A percentile compares a stretch with the other conserved stretches of the same genome.
phyloP scores from a whole-genome alignment of 2,888 invertebrate species.

The Ypsolopha scabrella region DNA sequence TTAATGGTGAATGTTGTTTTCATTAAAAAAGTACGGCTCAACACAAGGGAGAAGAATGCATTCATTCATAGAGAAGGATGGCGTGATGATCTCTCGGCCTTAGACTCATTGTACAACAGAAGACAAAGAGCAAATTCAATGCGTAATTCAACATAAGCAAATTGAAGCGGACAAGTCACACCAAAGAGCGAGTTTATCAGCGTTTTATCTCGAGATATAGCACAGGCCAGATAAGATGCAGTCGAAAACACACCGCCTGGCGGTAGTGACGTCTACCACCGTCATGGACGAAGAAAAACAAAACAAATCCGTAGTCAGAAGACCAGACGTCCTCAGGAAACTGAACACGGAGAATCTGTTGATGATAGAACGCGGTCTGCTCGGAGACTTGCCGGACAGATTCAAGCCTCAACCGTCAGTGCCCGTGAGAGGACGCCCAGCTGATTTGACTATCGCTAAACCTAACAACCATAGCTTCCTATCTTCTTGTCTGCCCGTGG shows the following conservation, averaged over 20 bases:
- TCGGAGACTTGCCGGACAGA: constrained; percentile 50
- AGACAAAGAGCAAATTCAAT: neutral
- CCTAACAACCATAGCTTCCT: constrained; percentile 38
- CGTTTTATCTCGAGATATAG: constrained; percentile 45
- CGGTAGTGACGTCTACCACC: constrained; percentile 31
- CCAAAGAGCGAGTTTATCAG: constrained; percentile 26
- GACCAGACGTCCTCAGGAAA: constrained; percentile 48
- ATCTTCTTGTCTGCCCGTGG: constrained; percentile 43
- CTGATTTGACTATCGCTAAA: constrained; percentile 46
- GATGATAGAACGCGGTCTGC: constrained; percentile 52
- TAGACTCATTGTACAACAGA: neutral
- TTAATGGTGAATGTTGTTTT: too few relatives aligned
- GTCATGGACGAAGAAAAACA: constrained; percentile 45
- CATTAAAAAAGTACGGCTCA: too few relatives aligned
- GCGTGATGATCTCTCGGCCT: too few relatives aligned
- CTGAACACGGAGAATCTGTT: constrained; percentile 48
- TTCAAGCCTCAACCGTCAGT: constrained; percentile 39
- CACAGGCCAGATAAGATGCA: constrained; percentile 29
- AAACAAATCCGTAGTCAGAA: constrained; percentile 30
- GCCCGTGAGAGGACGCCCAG: constrained; percentile 39
- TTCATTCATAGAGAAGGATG: too few relatives aligned
- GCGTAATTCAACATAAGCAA: neutral
- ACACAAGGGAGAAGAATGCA: too few relatives aligned
- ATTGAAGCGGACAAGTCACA: neutral
- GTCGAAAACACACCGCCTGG: constrained; percentile 35